A percentile compares a stretch with the other conserved stretches of the same genome.
These are phyloP conservation scores for Epinephelus cyanopodus DNA, from an alignment of 2,113 vertebrate species.

Conservation along the genomic window DNA sequence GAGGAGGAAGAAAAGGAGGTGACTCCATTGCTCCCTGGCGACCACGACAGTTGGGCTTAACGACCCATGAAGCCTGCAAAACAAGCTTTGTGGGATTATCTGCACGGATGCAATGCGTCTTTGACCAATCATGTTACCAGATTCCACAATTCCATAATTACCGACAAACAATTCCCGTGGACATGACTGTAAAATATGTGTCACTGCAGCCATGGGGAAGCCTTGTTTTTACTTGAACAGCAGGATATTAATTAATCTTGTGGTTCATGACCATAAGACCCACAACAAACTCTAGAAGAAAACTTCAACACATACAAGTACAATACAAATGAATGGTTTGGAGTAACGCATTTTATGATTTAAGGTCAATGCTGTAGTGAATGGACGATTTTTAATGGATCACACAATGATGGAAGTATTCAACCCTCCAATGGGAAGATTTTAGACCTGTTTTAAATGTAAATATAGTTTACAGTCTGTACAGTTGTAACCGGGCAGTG, in stretches of 20 bases:
- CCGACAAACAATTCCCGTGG: background rate
- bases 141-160: background rate
- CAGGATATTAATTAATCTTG: background rate
- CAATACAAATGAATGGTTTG: background rate
- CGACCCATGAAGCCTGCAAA: background rate
- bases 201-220: background rate
- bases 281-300: no score
- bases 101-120: background rate
- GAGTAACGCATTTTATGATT: background rate
- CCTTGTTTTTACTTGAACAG: background rate
- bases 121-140: background rate
- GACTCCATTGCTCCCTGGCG: background rate
- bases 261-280: background rate
- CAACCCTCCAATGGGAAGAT: background rate
- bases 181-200: background rate
- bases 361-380: background rate
- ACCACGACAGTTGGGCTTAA: constrained; percentile 10
- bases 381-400: background rate
- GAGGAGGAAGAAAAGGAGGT: background rate
- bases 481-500: background rate
- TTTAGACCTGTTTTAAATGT: constrained; percentile 11
- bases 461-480: constrained; percentile 17
- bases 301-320: background rate
- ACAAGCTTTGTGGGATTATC: constrained; percentile 3
- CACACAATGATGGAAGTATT: background rate